phyloP scores from a whole-genome alignment of 2,797 vertebrate species.

The Acrocephalus scirpaceus region DNA sequence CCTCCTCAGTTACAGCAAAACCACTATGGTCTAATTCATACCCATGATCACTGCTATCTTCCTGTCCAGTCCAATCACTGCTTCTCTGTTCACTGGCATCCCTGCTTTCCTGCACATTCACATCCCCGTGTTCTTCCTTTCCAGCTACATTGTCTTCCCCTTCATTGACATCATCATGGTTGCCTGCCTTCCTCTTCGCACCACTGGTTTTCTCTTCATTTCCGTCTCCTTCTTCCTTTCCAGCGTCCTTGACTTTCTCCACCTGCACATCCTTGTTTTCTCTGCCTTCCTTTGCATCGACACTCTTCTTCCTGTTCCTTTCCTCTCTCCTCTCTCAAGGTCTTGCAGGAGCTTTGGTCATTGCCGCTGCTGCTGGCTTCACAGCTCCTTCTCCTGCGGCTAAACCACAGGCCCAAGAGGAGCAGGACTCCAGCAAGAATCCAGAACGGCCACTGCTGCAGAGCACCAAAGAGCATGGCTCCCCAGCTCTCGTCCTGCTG shows the following conservation, averaged over 20 bases:
- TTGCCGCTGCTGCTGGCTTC: neutral
- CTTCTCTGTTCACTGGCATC: no score
- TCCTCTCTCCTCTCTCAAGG: accelerated
- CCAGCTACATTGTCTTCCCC: no score
- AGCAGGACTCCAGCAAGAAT: neutral
- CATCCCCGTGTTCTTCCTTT: accelerated
- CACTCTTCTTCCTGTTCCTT: accelerated
- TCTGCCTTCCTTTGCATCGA: accelerated
- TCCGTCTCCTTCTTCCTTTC: neutral
- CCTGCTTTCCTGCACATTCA: neutral
- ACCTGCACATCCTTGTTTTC: neutral
- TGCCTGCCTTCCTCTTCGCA: neutral
- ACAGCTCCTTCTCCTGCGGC: neutral
- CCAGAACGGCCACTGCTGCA: neutral
- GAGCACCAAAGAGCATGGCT: neutral
- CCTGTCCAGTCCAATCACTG: neutral
- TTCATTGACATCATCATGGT: neutral
- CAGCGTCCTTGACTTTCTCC: neutral
- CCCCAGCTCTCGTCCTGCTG: neutral
- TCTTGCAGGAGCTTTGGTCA: neutral
- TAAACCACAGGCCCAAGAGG: neutral
- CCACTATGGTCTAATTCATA: accelerated
- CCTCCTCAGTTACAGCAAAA: neutral
- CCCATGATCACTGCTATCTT: accelerated
- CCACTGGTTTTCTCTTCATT: neutral